Conservation (phyloP, 2,113 vertebrate genomes). For the Vidua chalybeata region DNA sequence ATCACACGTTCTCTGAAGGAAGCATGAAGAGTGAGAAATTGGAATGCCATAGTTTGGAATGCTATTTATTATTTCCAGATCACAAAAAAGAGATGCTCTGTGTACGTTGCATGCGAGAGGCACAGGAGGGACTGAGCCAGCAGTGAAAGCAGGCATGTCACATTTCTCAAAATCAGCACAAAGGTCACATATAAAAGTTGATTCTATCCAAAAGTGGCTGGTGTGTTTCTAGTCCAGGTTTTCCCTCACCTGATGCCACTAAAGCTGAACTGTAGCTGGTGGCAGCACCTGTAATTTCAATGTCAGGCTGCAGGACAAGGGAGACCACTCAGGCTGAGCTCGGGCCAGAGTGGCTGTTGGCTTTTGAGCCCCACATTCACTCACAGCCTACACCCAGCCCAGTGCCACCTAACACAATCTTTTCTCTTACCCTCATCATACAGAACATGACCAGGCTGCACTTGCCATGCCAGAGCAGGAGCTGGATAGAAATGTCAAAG, state of each 20-base stretch:
- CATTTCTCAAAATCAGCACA: background rate
- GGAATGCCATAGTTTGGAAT: background rate
- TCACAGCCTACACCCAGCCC: background rate
- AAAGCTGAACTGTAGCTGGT: background rate
- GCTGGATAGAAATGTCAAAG: background rate
- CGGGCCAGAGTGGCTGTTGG: background rate
- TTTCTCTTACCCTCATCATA: background rate
- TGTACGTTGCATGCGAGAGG: background rate
- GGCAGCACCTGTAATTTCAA: background rate
- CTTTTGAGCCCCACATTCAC: background rate
- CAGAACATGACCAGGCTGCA: background rate
- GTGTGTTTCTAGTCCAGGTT: background rate
- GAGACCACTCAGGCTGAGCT: background rate
- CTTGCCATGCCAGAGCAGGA: background rate
- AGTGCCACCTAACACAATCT: background rate
- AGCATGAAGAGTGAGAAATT: background rate
- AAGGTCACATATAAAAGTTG: background rate
- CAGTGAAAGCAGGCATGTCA: background rate
- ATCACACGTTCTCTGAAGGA: background rate
- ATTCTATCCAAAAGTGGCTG: background rate
- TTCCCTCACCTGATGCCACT: background rate
- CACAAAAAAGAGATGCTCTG: background rate
- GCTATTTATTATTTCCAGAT: constrained; percentile 28
- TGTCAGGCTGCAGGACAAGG: background rate
- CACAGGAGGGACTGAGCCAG: background rate